A percentile compares a stretch with the other conserved stretches of the same genome.
Conservation (phyloP, 2,888 invertebrate species). For the Nomada goodeniana region DNA sequence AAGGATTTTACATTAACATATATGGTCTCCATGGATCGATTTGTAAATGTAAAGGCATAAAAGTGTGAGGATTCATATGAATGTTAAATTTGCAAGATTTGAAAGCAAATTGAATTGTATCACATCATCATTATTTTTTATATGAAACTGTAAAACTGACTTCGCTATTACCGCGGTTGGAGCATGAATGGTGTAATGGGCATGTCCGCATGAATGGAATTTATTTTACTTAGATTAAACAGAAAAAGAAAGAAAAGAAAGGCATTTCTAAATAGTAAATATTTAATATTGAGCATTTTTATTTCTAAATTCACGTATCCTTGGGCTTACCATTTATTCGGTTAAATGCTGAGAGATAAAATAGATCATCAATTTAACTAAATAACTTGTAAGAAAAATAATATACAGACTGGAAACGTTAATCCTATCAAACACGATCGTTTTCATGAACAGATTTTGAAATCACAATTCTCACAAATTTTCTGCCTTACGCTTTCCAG, state of each 20-base stretch:
- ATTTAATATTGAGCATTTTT: constrained; percentile 41
- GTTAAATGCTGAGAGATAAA: constrained; percentile 17
- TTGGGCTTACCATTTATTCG: constrained; percentile 19
- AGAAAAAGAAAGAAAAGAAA: not conserved
- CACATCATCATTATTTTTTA: constrained; percentile 63
- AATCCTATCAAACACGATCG: not conserved
- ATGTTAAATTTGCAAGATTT: constrained; percentile 30
- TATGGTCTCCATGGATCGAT: constrained; percentile 46
- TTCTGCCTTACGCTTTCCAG: constrained; percentile 27
- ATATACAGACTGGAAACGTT: constrained; percentile 4
- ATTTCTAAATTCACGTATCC: constrained; percentile 30
- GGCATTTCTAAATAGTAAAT: constrained; percentile 15
- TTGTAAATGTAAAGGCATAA: constrained; percentile 42
- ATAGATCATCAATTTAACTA: constrained; percentile 1
- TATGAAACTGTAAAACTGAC: constrained; percentile 58
- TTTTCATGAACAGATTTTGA: constrained; percentile 5
- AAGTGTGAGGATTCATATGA: constrained; percentile 34
- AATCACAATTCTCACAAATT: constrained; percentile 6
- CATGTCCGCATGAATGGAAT: constrained; percentile 69
- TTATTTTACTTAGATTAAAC: constrained; percentile 55
- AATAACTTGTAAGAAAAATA: constrained; percentile 3
- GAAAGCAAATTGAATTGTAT: constrained; percentile 39
- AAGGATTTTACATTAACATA: constrained; percentile 49
- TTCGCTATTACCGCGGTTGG: constrained; percentile 61
- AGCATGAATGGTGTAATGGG: constrained; percentile 68